Evolutionary conservation across 2,888 invertebrate genomes (phyloP).

Genomic region (Chirona hameri): DNA sequence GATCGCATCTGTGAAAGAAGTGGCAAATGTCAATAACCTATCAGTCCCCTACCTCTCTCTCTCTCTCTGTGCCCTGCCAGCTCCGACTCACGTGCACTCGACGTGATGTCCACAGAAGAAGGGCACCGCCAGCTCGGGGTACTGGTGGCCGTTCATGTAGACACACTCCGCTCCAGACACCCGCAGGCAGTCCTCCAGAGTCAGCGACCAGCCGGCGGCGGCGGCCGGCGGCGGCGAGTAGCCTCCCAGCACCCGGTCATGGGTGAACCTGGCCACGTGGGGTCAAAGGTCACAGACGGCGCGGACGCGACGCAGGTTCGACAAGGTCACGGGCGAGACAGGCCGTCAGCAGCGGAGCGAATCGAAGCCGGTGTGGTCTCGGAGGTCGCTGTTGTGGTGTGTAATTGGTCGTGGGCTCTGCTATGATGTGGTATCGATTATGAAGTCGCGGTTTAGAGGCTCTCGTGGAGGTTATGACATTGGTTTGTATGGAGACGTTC

Average conservation of each 20-base stretch:
- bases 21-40: neutral
- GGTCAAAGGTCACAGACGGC: neutral
- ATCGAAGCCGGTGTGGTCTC: too few species aligned
- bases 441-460: too few species aligned
- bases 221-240: neutral
- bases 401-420: too few species aligned
- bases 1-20: too few species aligned
- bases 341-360: too few species aligned
- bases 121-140: constrained; percentile 54
- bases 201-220: neutral
- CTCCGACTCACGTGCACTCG: constrained; percentile 55
- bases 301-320: too few species aligned
- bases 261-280: neutral
- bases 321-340: too few species aligned
- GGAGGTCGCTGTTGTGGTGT: too few species aligned
- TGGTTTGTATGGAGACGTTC: too few species aligned
- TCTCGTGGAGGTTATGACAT: too few species aligned
- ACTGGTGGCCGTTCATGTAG: constrained; percentile 46
- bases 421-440: too few species aligned
- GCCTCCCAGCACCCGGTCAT: neutral
- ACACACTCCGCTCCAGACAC: constrained; percentile 50
- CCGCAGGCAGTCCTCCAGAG: constrained; percentile 48
- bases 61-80: neutral
- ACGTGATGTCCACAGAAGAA: constrained; percentile 62
- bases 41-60: neutral